A percentile compares a stretch with the other conserved stretches of the same genome.
Conservation (phyloP, 1,140 invertebrate species). For the Popillia japonica region DNA sequence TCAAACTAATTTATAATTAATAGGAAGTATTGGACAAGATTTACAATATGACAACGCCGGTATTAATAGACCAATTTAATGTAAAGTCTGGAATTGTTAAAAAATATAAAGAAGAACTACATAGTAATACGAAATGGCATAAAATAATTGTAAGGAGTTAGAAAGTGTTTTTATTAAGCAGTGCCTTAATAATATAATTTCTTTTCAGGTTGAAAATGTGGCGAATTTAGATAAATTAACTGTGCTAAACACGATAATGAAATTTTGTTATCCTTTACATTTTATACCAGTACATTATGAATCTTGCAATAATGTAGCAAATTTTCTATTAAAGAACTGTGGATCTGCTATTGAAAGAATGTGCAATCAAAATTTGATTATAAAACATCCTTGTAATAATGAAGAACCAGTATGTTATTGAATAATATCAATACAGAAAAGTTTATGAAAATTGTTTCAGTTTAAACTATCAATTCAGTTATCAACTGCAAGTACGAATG, state of each 20-base stretch:
- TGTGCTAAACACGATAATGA: conserved; percentile 62
- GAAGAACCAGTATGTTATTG: conserved; percentile 41
- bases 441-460: conserved; percentile 45
- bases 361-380: conserved; percentile 61
- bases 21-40: no score
- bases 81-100: conserved; percentile 30
- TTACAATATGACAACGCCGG: background rate
- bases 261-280: conserved; percentile 62
- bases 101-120: conserved; percentile 31
- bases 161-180: background rate
- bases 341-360: conserved; percentile 62
- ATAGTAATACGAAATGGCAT: conserved; percentile 38
- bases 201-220: conserved; percentile 55
- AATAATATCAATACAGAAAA: conserved; percentile 26
- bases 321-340: conserved; percentile 64
- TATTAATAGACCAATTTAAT: conserved; percentile 36
- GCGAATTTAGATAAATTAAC: conserved; percentile 58
- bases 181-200: background rate
- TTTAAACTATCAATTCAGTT: conserved; percentile 61
- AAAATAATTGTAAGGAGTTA: background rate
- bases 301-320: conserved; percentile 55
- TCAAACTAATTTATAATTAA: no score
- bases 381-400: conserved; percentile 58
- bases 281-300: conserved; percentile 64
- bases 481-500: conserved; percentile 61